Percentiles rank a stretch among this genome's conserved stretches.
Evolutionary conservation across 2,888 invertebrate species (phyloP).

Genomic region (Parasteatoda lunata): DNA sequence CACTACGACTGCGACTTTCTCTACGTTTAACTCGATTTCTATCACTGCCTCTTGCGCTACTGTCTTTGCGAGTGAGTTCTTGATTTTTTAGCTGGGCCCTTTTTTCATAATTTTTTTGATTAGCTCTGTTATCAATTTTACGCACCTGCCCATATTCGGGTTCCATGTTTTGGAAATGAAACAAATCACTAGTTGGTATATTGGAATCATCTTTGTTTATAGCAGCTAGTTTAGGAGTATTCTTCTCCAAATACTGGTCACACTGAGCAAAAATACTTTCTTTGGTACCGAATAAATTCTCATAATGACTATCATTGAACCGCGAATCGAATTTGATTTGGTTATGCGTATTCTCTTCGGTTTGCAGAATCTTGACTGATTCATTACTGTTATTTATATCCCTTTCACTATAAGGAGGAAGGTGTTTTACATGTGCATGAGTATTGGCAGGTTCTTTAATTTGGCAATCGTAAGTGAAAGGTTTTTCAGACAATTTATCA

Average conservation of each 20-base stretch:
- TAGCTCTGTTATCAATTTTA: conserved; percentile 18
- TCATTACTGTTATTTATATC: neutral
- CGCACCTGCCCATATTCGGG: conserved; percentile 43
- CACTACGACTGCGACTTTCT: conserved; percentile 36
- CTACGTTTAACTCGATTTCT: conserved; percentile 22
- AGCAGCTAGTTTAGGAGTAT: neutral
- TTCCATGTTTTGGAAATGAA: neutral
- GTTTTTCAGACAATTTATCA: neutral
- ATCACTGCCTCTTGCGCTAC: conserved; percentile 28
- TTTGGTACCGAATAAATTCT: conserved; percentile 55
- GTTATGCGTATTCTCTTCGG: neutral
- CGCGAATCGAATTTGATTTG: conserved; percentile 36
- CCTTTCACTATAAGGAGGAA: neutral
- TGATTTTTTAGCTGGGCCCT: conserved; percentile 8
- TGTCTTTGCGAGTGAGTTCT: conserved; percentile 26
- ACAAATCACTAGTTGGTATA: neutral
- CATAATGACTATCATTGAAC: conserved; percentile 39
- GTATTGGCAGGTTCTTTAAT: neutral
- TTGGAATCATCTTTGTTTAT: neutral
- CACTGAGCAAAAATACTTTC: conserved; percentile 56
- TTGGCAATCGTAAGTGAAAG: neutral
- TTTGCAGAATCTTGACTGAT: neutral
- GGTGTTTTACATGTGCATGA: neutral
- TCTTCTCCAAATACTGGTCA: conserved; percentile 18
- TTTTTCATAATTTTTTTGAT: neutral